phyloP scores from a whole-genome alignment of 1,140 invertebrate species.

The Ceratina australensis region DNA sequence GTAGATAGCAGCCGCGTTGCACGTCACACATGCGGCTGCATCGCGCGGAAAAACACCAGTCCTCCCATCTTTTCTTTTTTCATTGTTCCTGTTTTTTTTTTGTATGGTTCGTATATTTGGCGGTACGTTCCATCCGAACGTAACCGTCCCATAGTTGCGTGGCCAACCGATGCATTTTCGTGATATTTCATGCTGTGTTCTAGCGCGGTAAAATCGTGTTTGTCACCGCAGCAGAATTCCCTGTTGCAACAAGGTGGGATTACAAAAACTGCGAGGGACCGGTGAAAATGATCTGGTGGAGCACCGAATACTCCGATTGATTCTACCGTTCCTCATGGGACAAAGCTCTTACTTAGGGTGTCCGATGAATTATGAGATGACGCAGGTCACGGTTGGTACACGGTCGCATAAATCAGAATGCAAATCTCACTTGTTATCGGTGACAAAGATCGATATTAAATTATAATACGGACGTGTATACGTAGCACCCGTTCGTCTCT shows the following conservation, averaged over 20 bases:
- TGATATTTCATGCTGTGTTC: no score
- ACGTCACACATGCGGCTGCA: slow-evolving; percentile 9
- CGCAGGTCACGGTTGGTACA: slow-evolving; percentile 3
- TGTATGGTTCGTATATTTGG: background rate
- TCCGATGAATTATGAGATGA: slow-evolving; percentile 2
- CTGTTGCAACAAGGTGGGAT: background rate
- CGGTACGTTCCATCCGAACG: background rate
- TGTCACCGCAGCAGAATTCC: no score
- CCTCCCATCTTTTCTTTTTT: background rate
- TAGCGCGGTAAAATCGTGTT: no score
- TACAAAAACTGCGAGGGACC: no score
- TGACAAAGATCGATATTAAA: background rate
- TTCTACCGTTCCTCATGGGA: no score
- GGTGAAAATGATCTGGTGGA: no score
- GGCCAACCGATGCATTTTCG: background rate
- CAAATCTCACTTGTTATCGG: background rate
- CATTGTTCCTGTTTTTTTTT: background rate
- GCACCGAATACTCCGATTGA: no score
- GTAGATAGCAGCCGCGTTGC: background rate
- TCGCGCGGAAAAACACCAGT: slow-evolving; percentile 34
- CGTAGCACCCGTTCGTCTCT: no score
- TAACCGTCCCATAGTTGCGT: slow-evolving; percentile 1
- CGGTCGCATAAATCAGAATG: slow-evolving; percentile 12
- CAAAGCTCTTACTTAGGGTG: no score
- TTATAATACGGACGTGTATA: background rate